A percentile compares a stretch with the other conserved stretches of the same genome.
Evolutionary conservation across 2,797 vertebrate genomes (phyloP).

Genomic region (Parauchenoglanis ngamensis): DNA sequence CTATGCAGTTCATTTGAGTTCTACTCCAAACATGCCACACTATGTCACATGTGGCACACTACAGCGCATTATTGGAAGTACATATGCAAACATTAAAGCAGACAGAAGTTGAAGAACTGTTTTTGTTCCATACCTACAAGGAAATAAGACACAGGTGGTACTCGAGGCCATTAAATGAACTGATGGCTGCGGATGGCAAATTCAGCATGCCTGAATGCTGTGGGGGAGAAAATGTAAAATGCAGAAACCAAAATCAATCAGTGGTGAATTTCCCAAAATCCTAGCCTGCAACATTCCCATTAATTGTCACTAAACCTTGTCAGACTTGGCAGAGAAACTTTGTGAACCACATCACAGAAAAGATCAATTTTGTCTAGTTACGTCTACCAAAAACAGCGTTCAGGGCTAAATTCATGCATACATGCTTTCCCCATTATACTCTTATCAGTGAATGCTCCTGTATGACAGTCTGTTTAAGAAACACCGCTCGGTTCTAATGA

Average conservation of each 20-base stretch:
- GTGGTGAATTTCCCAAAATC: not conserved
- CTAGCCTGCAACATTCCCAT: not conserved
- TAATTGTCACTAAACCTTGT: not conserved
- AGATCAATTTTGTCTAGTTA: conserved; percentile 26
- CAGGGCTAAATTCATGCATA: conserved; percentile 22
- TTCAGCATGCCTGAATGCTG: not conserved
- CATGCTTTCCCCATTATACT: conserved; percentile 32
- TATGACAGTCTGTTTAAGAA: conserved; percentile 30
- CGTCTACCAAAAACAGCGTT: conserved; percentile 14
- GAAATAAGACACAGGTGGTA: not conserved
- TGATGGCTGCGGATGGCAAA: not conserved
- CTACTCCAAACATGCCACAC: not conserved
- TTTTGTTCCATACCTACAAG: not conserved
- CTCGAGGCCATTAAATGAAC: not conserved
- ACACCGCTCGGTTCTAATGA: conserved; percentile 43
- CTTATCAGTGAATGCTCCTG: conserved; percentile 7
- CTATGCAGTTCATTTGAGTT: not conserved
- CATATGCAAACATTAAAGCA: too few species aligned
- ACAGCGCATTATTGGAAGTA: too few species aligned
- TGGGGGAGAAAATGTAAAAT: not conserved
- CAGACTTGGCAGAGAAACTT: not conserved
- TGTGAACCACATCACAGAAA: conserved; percentile 24
- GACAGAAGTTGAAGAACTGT: not conserved
- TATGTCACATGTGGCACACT: too few species aligned
- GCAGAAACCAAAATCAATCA: not conserved